Percentiles rank a stretch among this genome's conserved stretches.
Conservation (phyloP, 2,888 invertebrate genomes). For the Hipparchia semele region DNA sequence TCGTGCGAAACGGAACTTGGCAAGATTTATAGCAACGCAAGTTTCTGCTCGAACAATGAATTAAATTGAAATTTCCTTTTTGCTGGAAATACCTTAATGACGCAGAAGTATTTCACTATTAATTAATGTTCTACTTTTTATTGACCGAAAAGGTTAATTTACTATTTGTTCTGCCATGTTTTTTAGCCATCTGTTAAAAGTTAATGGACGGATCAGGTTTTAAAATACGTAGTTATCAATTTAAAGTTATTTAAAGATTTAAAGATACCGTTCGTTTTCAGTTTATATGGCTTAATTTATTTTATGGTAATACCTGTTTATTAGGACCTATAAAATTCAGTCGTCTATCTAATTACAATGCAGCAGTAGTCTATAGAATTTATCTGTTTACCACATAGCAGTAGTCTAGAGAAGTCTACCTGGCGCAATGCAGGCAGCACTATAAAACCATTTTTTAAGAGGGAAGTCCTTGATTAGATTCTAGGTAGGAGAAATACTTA, state of each 20-base stretch:
- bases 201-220: not conserved
- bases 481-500: too few relatives aligned
- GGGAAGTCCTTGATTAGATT: too few relatives aligned
- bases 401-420: too few relatives aligned
- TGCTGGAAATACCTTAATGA: not conserved
- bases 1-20: slow-evolving; percentile 30
- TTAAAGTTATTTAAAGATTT: not conserved
- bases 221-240: too few relatives aligned
- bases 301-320: not conserved
- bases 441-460: too few relatives aligned
- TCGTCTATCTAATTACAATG: not conserved
- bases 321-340: not conserved
- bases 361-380: not conserved
- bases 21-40: slow-evolving; percentile 27
- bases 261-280: too few relatives aligned
- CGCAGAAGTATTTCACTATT: not conserved
- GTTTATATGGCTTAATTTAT: too few relatives aligned
- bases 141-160: not conserved
- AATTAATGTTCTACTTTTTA: not conserved
- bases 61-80: slow-evolving; percentile 3
- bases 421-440: too few relatives aligned
- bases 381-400: too few relatives aligned
- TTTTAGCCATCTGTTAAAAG: not conserved
- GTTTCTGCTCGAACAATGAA: slow-evolving; percentile 12
- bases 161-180: not conserved